These are phyloP conservation scores for Lithophane ornitopus DNA, from an alignment of 2,888 invertebrate species.

Conservation along the genomic window DNA sequence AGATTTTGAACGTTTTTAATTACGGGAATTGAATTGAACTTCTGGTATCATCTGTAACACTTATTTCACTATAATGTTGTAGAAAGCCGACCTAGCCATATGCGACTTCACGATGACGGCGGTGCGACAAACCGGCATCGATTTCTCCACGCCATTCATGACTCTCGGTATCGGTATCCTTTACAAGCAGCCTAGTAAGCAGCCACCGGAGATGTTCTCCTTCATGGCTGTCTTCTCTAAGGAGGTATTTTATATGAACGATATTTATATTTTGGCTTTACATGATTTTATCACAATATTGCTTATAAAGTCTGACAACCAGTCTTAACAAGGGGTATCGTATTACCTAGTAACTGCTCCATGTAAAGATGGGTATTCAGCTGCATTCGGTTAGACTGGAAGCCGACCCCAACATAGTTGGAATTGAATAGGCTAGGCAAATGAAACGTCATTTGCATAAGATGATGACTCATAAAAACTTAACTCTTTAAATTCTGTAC, in stretches of 20 bases:
- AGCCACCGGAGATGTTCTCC: slow-evolving; percentile 96
- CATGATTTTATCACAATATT: background rate
- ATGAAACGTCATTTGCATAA: too few relatives aligned
- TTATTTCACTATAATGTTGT: slow-evolving; percentile 63
- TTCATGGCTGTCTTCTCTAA: slow-evolving; percentile 97
- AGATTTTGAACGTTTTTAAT: background rate
- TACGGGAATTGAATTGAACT: background rate
- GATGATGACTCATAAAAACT: background rate
- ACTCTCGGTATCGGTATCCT: slow-evolving; percentile 97
- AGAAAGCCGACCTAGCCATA: slow-evolving; percentile 97
- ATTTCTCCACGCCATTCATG: slow-evolving; percentile 99
- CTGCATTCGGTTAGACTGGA: background rate
- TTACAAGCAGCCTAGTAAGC: slow-evolving; percentile 96
- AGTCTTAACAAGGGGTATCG: background rate
- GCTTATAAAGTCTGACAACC: background rate
- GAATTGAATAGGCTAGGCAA: background rate
- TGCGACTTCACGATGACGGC: slow-evolving; percentile 97
- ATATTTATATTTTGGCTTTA: background rate
- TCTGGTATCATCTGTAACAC: background rate
- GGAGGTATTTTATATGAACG: slow-evolving; percentile 82
- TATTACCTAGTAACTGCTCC: too few relatives aligned
- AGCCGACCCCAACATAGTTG: background rate
- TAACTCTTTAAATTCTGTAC: background rate
- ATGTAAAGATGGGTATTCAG: background rate
- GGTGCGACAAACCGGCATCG: slow-evolving; percentile 96